Evolutionary conservation across 2,888 invertebrate species (phyloP).

Genomic region (Acrobasis repandana): DNA sequence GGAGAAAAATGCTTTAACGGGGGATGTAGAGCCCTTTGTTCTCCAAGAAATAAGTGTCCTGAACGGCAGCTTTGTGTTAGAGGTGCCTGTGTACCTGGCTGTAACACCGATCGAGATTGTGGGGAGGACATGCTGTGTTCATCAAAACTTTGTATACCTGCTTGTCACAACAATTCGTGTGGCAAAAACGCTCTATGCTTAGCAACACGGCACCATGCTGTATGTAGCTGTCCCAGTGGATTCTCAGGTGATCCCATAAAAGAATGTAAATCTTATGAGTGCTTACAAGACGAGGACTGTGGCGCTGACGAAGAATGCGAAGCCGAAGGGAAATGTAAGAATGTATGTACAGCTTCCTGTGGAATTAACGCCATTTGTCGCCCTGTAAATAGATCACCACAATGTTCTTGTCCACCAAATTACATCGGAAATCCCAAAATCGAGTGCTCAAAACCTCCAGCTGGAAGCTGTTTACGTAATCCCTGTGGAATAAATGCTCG

Average conservation of each 20-base stretch:
- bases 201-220: conserved; percentile 90
- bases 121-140: conserved; percentile 89
- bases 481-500: conserved; percentile 93
- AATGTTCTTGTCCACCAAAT: conserved; percentile 92
- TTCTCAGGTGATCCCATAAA: conserved; percentile 91
- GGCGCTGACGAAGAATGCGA: conserved; percentile 89
- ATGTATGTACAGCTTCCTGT: conserved; percentile 91
- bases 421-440: conserved; percentile 91
- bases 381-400: conserved; percentile 88
- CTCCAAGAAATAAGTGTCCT: conserved; percentile 86
- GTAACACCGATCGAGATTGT: conserved; percentile 91
- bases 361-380: conserved; percentile 93
- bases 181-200: conserved; percentile 91
- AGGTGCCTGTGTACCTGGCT: conserved; percentile 90
- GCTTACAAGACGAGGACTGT: conserved; percentile 89
- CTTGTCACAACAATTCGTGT: conserved; percentile 88
- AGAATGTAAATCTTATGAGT: conserved; percentile 90
- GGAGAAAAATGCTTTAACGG: conserved; percentile 90
- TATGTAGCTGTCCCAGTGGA: conserved; percentile 94
- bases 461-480: conserved; percentile 89
- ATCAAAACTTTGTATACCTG: conserved; percentile 85
- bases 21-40: conserved; percentile 89
- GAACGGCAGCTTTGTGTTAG: conserved; percentile 89
- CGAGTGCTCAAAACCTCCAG: conserved; percentile 87
- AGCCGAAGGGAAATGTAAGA: conserved; percentile 87